phyloP scores from a whole-genome alignment of 2,888 invertebrate genomes.

The Lycaena phlaeas region DNA sequence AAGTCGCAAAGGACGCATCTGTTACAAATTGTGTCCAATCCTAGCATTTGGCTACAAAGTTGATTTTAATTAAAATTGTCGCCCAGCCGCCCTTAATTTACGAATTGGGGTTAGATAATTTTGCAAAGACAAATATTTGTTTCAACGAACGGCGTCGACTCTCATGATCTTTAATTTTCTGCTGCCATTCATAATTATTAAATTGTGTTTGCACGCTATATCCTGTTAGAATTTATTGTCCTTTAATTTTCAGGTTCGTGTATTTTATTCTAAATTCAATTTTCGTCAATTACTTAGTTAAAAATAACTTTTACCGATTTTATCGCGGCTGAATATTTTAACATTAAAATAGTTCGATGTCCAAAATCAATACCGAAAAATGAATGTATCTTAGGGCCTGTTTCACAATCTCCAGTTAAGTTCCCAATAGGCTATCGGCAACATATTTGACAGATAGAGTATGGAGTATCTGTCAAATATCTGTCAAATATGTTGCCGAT shows the following conservation, averaged over 20 bases:
- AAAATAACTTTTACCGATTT: too few species aligned
- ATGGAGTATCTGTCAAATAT: too few species aligned
- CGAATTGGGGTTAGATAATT: constrained; percentile 18
- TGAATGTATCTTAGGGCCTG: too few species aligned
- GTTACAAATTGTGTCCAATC: constrained; percentile 23
- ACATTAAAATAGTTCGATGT: too few species aligned
- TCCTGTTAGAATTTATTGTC: background rate
- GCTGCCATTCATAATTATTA: constrained; percentile 2
- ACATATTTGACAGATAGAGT: too few species aligned
- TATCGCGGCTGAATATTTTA: too few species aligned
- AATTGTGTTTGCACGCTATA: background rate
- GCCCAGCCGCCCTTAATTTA: constrained; percentile 17
- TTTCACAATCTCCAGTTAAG: too few species aligned
- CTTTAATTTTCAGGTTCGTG: background rate
- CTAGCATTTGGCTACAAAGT: constrained; percentile 22
- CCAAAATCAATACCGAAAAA: too few species aligned
- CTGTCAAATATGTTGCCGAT: too few species aligned
- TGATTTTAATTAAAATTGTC: constrained; percentile 22
- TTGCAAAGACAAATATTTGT: constrained; percentile 17
- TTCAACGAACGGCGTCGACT: constrained; percentile 8
- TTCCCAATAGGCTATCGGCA: too few species aligned
- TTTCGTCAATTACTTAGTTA: too few species aligned
- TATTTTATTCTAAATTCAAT: background rate
- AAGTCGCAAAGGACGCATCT: constrained; percentile 21
- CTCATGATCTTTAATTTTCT: constrained; percentile 5